Conservation (phyloP, 2,888 invertebrate species). For the Tipula confusa region DNA sequence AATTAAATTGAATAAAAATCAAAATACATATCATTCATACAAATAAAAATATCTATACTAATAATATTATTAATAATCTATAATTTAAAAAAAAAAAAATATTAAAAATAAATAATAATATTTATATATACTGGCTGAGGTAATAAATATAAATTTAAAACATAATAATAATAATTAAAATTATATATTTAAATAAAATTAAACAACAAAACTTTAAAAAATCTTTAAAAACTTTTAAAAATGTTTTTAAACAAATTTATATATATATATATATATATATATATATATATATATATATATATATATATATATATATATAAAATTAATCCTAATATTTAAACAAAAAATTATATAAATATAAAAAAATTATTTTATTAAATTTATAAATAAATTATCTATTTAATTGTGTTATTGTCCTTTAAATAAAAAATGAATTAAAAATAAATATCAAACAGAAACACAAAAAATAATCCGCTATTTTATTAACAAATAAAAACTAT, state of each 20-base stretch:
- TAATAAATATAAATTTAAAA: constrained; percentile 33
- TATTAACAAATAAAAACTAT: constrained; percentile 3
- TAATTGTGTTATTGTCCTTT: background rate
- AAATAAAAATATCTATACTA: constrained; percentile 31
- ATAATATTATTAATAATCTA: constrained; percentile 29
- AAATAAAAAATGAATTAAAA: background rate
- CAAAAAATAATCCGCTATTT: background rate
- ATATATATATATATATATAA: background rate
- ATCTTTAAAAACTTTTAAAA: background rate
- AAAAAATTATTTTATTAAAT: background rate
- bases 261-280: background rate
- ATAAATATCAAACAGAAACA: background rate
- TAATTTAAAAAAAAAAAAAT: constrained; percentile 33
- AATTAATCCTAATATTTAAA: constrained; percentile 5
- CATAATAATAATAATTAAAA: constrained; percentile 33
- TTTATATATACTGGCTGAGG: constrained; percentile 36
- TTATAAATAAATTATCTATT: constrained; percentile 13
- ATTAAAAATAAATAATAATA: background rate
- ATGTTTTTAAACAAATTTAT: background rate
- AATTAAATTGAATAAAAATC: constrained; percentile 5
- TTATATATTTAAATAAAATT: background rate
- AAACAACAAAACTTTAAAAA: background rate
- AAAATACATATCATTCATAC: constrained; percentile 31
- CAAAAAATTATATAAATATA: background rate
- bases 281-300: background rate